These are phyloP conservation scores for Labia minor DNA, from an alignment of 2,888 invertebrate genomes.

Conservation along the genomic window DNA sequence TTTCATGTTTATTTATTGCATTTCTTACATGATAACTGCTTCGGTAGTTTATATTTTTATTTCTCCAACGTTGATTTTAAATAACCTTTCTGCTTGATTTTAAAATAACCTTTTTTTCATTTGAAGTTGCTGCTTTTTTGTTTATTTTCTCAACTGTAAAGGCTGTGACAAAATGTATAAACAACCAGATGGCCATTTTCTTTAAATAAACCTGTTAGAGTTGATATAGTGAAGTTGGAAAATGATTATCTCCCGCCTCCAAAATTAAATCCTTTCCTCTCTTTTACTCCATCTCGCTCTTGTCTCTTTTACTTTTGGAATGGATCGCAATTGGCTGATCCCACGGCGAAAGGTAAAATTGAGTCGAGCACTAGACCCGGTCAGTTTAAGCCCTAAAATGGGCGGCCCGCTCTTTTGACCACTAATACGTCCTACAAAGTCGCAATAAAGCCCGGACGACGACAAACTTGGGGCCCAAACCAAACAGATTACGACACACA, in stretches of 20 bases:
- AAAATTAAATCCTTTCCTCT: background rate
- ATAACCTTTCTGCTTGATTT: no score
- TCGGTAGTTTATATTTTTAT: no score
- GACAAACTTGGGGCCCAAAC: conserved; percentile 4
- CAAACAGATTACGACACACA: conserved; percentile 13
- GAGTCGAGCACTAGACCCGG: background rate
- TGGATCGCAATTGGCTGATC: background rate
- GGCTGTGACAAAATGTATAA: conserved; percentile 6
- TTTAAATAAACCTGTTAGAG: conserved; percentile 13
- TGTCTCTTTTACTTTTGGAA: background rate
- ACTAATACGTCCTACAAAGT: conserved; percentile 13
- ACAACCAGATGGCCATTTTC: conserved; percentile 13
- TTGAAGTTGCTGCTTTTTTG: background rate
- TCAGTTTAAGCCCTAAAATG: conserved; percentile 1
- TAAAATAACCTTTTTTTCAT: no score
- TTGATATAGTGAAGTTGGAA: conserved; percentile 2
- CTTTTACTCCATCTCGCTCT: background rate
- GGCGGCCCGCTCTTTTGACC: background rate
- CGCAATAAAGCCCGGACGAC: conserved; percentile 3
- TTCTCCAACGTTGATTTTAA: no score
- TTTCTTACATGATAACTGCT: no score
- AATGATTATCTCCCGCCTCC: conserved; percentile 4
- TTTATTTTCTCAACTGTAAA: background rate
- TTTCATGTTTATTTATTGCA: no score
- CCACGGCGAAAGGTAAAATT: conserved; percentile 5